Evolutionary conservation across 2,888 invertebrate species (phyloP).

Genomic region (Drosophila ezoana): DNA sequence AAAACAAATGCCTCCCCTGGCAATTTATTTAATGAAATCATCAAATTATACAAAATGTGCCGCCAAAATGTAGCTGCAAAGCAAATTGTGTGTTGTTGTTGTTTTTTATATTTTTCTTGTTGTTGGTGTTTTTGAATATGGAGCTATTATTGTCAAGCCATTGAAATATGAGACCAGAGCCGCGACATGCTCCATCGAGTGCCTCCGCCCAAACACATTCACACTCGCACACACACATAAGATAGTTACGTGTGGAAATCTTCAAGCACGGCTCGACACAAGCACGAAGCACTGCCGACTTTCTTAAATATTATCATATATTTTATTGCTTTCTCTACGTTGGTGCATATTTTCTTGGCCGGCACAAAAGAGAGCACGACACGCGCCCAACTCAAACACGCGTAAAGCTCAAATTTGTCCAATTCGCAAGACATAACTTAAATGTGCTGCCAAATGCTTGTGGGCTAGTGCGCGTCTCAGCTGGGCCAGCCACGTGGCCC

Average conservation of each 20-base stretch:
- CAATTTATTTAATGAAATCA: conserved; percentile 77
- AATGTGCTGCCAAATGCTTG: conserved; percentile 29
- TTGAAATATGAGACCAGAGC: conserved; percentile 67
- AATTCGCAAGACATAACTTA: conserved; percentile 43
- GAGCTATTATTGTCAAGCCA: conserved; percentile 40
- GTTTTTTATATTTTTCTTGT: not conserved
- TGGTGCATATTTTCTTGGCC: no score
- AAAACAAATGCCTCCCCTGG: conserved; percentile 3
- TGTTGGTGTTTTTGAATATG: conserved; percentile 19
- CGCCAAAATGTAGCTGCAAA: conserved; percentile 61
- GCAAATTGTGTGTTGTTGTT: conserved; percentile 45
- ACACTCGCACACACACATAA: not conserved
- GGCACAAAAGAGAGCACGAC: not conserved
- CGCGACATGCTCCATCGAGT: conserved; percentile 40
- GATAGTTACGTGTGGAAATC: no score
- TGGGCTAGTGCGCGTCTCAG: no score
- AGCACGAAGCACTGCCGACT: not conserved
- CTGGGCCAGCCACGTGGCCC: not conserved
- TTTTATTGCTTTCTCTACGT: no score
- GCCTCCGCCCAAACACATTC: conserved; percentile 11
- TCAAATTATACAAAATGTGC: conserved; percentile 74
- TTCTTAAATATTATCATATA: no score
- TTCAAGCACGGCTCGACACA: not conserved
- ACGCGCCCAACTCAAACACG: not conserved
- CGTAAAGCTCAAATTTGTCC: conserved; percentile 18